Percentiles rank a stretch among this genome's conserved stretches.
These are phyloP conservation scores for Lethrus apterus DNA, from an alignment of 1,140 invertebrate genomes.

Conservation along the genomic window DNA sequence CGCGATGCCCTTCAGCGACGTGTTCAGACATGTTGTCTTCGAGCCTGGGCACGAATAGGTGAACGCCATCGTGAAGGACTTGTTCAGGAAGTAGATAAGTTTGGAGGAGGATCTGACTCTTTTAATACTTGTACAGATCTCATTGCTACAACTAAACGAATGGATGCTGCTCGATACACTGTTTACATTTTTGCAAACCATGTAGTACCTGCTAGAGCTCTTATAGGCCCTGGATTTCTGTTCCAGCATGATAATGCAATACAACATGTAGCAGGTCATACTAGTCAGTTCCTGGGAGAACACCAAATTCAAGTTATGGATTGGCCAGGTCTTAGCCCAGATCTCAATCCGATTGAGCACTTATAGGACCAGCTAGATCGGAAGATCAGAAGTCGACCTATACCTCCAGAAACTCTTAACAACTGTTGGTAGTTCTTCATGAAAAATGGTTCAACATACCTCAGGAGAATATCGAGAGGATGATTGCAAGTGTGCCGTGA, in stretches of 20 bases:
- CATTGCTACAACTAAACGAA: not conserved
- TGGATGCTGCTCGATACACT: not conserved
- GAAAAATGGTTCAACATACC: not conserved
- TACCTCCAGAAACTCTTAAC: not conserved
- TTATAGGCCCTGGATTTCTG: not conserved
- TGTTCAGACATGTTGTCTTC: no score
- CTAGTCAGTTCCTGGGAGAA: not conserved
- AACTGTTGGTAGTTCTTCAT: not conserved
- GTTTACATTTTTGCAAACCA: not conserved
- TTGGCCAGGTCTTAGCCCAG: no score
- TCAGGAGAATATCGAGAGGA: no score
- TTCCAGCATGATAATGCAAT: not conserved
- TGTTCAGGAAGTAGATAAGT: no score
- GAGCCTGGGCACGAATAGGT: no score
- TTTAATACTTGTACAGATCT: no score
- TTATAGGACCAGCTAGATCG: not conserved
- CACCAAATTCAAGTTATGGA: no score
- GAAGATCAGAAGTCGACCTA: not conserved
- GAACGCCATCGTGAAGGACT: no score
- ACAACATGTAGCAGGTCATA: not conserved
- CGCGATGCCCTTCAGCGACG: no score
- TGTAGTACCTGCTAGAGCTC: not conserved
- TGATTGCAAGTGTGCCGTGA: no score
- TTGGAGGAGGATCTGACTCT: no score
- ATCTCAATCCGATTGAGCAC: constrained; percentile 1